These are phyloP conservation scores for Sinhomidia bicolor DNA, from an alignment of 2,888 invertebrate species.

Conservation along the genomic window DNA sequence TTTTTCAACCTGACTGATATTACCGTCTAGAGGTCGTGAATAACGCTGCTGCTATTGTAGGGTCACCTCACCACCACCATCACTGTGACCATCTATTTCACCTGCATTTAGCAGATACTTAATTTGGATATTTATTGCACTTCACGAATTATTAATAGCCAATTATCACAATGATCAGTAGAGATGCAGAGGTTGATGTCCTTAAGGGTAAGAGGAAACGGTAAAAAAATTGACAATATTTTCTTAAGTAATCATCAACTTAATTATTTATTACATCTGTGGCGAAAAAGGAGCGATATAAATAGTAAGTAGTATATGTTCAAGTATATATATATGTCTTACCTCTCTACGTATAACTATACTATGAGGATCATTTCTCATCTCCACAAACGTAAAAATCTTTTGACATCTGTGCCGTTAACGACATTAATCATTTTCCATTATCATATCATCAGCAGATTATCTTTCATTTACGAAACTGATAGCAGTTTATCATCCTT, in stretches of 20 bases:
- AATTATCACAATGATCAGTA: not conserved
- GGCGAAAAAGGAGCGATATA: not conserved
- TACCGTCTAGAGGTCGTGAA: not conserved
- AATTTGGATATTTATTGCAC: slow-evolving; percentile 56
- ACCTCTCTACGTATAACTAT: too few relatives aligned
- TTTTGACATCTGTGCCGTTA: not conserved
- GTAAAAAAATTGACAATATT: not conserved
- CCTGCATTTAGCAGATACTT: slow-evolving; percentile 1
- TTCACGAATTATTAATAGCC: not conserved
- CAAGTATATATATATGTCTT: too few relatives aligned
- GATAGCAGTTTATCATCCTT: not conserved
- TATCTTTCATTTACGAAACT: slow-evolving; percentile 7
- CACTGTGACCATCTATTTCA: slow-evolving; percentile 10
- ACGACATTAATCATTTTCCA: not conserved
- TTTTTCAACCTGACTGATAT: slow-evolving; percentile 24
- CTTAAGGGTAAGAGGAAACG: slow-evolving; percentile 57
- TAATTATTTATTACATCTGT: slow-evolving; percentile 29
- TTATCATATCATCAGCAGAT: not conserved
- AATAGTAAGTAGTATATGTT: not conserved
- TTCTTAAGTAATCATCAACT: slow-evolving; percentile 3
- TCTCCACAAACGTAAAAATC: not conserved
- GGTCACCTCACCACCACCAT: not conserved
- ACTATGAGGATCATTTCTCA: not conserved
- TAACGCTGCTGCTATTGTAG: not conserved
- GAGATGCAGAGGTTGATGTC: slow-evolving; percentile 65